These are phyloP conservation scores for Tragelaphus scriptus DNA, from an alignment of 2,113 vertebrate genomes.

Conservation along the genomic window DNA sequence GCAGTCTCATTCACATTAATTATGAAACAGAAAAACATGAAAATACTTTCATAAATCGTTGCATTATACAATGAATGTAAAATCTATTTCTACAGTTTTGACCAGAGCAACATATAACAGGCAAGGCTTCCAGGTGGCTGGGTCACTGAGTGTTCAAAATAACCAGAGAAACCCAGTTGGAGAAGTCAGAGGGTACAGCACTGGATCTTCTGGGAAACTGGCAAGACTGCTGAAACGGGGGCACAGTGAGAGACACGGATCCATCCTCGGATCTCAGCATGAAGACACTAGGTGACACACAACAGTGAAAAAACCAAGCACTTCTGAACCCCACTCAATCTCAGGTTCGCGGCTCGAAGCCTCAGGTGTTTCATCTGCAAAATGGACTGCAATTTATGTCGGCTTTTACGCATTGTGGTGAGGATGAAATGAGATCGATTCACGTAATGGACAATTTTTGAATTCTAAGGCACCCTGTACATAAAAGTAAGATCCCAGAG, in stretches of 20 bases:
- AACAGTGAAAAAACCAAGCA: neutral
- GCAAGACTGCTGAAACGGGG: accelerated
- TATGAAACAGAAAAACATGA: neutral
- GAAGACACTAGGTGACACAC: neutral
- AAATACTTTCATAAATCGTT: neutral
- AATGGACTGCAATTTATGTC: neutral
- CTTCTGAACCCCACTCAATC: neutral
- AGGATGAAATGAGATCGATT: neutral
- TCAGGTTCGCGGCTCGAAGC: neutral
- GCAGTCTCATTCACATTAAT: neutral
- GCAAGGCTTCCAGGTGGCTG: too few species aligned
- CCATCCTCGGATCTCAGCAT: neutral
- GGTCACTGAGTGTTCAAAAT: neutral
- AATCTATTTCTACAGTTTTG: neutral
- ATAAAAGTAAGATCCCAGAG: neutral
- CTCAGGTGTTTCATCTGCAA: neutral
- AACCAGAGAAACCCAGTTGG: neutral
- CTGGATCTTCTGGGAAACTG: neutral
- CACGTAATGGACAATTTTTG: neutral
- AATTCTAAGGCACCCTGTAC: neutral
- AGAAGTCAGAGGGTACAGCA: neutral
- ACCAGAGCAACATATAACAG: neutral
- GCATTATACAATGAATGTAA: neutral
- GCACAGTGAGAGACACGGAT: accelerated
- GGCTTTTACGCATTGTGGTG: neutral